A percentile compares a stretch with the other conserved stretches of the same genome.
phyloP scores from a whole-genome alignment of 1,140 invertebrate species.

The Zaprionus africanus region DNA sequence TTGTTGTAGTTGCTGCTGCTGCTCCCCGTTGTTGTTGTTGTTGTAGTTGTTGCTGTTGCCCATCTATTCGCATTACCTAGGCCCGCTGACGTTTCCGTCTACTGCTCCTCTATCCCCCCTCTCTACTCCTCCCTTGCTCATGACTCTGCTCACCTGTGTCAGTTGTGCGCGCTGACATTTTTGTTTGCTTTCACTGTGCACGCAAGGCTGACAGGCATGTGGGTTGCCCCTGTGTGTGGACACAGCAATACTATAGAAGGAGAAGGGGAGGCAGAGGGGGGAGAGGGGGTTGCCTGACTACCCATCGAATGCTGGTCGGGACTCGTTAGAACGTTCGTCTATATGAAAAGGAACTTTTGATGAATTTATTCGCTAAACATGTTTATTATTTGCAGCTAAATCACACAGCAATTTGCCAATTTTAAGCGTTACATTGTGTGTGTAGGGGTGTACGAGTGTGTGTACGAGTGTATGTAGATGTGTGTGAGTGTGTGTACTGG shows the following conservation, averaged over 20 bases:
- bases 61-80: slow-evolving; percentile 17
- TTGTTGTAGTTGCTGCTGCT: slow-evolving; percentile 44
- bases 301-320: slow-evolving; percentile 31
- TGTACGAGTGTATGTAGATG: background rate
- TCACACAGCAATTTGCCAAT: slow-evolving; percentile 82
- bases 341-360: slow-evolving; percentile 70
- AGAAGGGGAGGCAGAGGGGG: background rate
- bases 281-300: background rate
- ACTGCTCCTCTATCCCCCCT: background rate
- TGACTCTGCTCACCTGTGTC: slow-evolving; percentile 33
- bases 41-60: slow-evolving; percentile 36
- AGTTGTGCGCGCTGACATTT: slow-evolving; percentile 64
- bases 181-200: slow-evolving; percentile 62
- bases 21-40: slow-evolving; percentile 37
- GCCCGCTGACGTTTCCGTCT: background rate
- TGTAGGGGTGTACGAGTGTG: background rate
- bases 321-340: slow-evolving; percentile 71
- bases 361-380: slow-evolving; percentile 81
- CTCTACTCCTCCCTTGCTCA: background rate
- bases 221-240: slow-evolving; percentile 11
- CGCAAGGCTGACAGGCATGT: slow-evolving; percentile 21
- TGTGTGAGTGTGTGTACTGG: slow-evolving; percentile 4
- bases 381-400: slow-evolving; percentile 82
- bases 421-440: slow-evolving; percentile 56
- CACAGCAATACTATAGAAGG: background rate